phyloP scores from a whole-genome alignment of 2,888 invertebrate species.

The Stenoptilia bipunctidactyla region DNA sequence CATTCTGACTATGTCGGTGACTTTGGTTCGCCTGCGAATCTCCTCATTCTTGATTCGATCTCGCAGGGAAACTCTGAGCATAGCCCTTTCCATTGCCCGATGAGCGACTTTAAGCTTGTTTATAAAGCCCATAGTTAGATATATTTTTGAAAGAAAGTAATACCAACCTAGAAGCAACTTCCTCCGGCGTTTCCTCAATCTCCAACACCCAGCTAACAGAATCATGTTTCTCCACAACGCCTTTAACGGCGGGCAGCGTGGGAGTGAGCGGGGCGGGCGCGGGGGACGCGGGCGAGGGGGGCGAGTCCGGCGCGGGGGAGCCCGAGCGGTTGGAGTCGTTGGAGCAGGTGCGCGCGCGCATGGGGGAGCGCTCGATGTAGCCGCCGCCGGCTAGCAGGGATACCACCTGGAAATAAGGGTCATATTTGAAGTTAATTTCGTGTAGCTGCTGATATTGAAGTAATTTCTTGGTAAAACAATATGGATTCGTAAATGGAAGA shows the following conservation, averaged over 20 bases:
- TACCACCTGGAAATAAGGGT: slow-evolving; percentile 61
- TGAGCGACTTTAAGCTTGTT: too few species aligned
- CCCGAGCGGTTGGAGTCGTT: slow-evolving; percentile 53
- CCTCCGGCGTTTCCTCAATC: slow-evolving; percentile 81
- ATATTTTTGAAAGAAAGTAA: too few species aligned
- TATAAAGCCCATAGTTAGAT: too few species aligned
- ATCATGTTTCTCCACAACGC: slow-evolving; percentile 86
- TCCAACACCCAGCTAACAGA: slow-evolving; percentile 90
- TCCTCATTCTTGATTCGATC: too few species aligned
- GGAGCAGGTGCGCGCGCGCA: slow-evolving; percentile 49
- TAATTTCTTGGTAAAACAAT: too few species aligned
- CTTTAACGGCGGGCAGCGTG: slow-evolving; percentile 82
- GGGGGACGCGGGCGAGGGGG: slow-evolving; percentile 40
- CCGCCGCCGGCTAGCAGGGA: slow-evolving; percentile 53
- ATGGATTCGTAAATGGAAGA: too few species aligned
- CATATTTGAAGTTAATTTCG: too few species aligned
- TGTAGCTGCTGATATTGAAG: too few species aligned
- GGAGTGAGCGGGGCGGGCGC: slow-evolving; percentile 53
- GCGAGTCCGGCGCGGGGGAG: slow-evolving; percentile 52
- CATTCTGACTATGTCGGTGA: too few species aligned
- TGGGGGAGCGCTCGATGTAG: slow-evolving; percentile 43
- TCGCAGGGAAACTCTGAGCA: too few species aligned
- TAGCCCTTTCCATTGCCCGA: too few species aligned
- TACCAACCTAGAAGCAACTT: slow-evolving; percentile 72
- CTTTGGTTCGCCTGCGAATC: too few species aligned